A percentile compares a stretch with the other conserved stretches of the same genome.
Conservation (phyloP, 2,888 invertebrate species). For the Elmis aenea region DNA sequence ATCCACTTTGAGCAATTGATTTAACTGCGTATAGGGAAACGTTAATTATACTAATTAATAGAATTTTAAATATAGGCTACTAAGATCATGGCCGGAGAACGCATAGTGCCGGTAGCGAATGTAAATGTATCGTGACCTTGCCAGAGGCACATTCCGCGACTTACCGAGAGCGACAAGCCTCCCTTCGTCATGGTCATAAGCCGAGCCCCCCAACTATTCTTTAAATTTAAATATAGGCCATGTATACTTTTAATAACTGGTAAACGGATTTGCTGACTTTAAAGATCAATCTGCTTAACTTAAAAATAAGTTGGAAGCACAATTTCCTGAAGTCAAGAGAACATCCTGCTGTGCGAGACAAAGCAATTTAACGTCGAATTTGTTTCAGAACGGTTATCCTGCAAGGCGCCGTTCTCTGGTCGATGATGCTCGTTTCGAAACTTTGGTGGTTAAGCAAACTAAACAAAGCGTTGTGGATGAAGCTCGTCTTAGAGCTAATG, state of each 20-base stretch:
- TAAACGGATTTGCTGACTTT: no score
- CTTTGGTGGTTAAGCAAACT: conserved; percentile 90
- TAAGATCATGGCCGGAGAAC: conserved; percentile 40
- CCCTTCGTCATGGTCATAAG: conserved; percentile 29
- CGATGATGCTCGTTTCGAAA: conserved; percentile 96
- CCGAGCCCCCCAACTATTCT: conserved; percentile 27
- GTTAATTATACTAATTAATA: no score
- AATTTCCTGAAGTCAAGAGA: conserved; percentile 33
- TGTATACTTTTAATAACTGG: no score
- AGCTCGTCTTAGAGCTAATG: conserved; percentile 82
- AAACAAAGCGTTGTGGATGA: conserved; percentile 89
- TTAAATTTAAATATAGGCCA: no score
- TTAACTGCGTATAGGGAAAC: no score
- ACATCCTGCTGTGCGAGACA: conserved; percentile 38
- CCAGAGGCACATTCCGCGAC: conserved; percentile 30
- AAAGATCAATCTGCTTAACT: background rate
- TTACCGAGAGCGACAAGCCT: conserved; percentile 20
- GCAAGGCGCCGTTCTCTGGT: conserved; percentile 93
- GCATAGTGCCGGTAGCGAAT: conserved; percentile 28
- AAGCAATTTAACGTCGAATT: conserved; percentile 23
- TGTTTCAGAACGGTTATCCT: conserved; percentile 91
- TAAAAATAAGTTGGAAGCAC: conserved; percentile 18
- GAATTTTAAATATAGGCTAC: conserved; percentile 12
- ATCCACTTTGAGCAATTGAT: no score
- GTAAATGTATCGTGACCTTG: conserved; percentile 36